A percentile compares a stretch with the other conserved stretches of the same genome.
Evolutionary conservation across 2,888 invertebrate species (phyloP).

Genomic region (Drosophila paracracens): DNA sequence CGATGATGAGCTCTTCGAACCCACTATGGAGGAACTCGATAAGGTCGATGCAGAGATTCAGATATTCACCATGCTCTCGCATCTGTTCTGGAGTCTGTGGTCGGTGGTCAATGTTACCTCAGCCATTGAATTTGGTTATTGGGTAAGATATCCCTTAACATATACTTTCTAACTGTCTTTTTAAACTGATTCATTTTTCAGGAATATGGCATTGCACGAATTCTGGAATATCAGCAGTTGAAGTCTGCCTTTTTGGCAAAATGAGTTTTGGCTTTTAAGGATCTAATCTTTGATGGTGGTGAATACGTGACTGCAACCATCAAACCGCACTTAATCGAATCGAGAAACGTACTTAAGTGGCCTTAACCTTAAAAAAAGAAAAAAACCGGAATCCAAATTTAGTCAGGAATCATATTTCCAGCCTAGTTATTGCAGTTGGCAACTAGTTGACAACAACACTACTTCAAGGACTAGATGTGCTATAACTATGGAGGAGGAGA

Average conservation of each 20-base stretch:
- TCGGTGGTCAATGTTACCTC: conserved; percentile 94
- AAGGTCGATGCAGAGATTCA: conserved; percentile 91
- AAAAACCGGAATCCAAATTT: neutral
- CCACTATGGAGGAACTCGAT: conserved; percentile 87
- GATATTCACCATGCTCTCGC: conserved; percentile 93
- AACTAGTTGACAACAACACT: conserved; percentile 26
- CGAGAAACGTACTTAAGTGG: conserved; percentile 67
- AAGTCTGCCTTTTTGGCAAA: conserved; percentile 70
- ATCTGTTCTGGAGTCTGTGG: conserved; percentile 98
- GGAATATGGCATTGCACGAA: conserved; percentile 82
- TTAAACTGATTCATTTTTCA: conserved; percentile 38
- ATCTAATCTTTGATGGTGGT: conserved; percentile 16
- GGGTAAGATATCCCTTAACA: conserved; percentile 87
- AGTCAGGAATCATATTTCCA: conserved; percentile 32
- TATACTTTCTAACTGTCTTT: neutral
- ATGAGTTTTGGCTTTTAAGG: conserved; percentile 27
- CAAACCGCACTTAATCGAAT: conserved; percentile 61
- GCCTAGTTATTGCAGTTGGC: conserved; percentile 27
- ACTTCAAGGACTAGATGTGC: conserved; percentile 27
- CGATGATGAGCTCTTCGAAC: conserved; percentile 82
- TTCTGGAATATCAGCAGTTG: conserved; percentile 79
- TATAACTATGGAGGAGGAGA: conserved; percentile 22
- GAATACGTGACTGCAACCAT: conserved; percentile 24
- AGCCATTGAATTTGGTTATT: conserved; percentile 96
- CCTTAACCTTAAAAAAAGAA: conserved; percentile 48